Evolutionary conservation across 2,888 invertebrate species (phyloP).

Genomic region (Meliscaeva auricollis): DNA sequence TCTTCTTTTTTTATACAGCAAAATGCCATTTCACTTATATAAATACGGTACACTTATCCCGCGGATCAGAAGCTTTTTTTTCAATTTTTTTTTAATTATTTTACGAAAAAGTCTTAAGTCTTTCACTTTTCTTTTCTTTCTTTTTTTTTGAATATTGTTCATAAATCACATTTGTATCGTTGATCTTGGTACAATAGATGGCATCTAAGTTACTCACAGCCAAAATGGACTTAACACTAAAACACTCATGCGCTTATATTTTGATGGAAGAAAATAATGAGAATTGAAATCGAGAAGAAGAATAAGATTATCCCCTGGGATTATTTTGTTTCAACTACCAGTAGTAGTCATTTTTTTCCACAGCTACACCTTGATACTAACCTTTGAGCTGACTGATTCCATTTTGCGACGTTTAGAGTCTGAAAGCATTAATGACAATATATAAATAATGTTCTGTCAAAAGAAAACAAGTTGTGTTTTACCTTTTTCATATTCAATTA

Average conservation of each 20-base stretch:
- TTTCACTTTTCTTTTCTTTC: slow-evolving; percentile 35
- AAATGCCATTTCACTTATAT: slow-evolving; percentile 17
- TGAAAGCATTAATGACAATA: slow-evolving; percentile 56
- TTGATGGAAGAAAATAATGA: slow-evolving; percentile 54
- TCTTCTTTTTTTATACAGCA: background rate
- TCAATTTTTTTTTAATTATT: slow-evolving; percentile 18
- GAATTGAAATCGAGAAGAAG: slow-evolving; percentile 47
- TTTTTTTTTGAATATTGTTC: slow-evolving; percentile 7
- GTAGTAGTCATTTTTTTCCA: slow-evolving; percentile 49
- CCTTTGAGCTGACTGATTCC: slow-evolving; percentile 92
- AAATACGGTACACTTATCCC: slow-evolving; percentile 41
- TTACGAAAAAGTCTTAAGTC: slow-evolving; percentile 48
- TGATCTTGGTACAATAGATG: background rate
- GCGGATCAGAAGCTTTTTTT: background rate
- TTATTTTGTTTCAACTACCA: slow-evolving; percentile 50
- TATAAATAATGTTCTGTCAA: background rate
- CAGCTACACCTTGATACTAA: slow-evolving; percentile 88
- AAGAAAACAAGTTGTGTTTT: slow-evolving; percentile 12
- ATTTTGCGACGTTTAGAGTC: slow-evolving; percentile 94
- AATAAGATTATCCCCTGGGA: slow-evolving; percentile 56
- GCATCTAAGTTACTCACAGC: slow-evolving; percentile 25
- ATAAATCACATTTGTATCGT: slow-evolving; percentile 30
- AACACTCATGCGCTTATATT: slow-evolving; percentile 67
- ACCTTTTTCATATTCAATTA: slow-evolving; percentile 87
- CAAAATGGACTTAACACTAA: slow-evolving; percentile 62